phyloP scores from a whole-genome alignment of 2,888 invertebrate genomes.

The Sussaba pulchella region DNA sequence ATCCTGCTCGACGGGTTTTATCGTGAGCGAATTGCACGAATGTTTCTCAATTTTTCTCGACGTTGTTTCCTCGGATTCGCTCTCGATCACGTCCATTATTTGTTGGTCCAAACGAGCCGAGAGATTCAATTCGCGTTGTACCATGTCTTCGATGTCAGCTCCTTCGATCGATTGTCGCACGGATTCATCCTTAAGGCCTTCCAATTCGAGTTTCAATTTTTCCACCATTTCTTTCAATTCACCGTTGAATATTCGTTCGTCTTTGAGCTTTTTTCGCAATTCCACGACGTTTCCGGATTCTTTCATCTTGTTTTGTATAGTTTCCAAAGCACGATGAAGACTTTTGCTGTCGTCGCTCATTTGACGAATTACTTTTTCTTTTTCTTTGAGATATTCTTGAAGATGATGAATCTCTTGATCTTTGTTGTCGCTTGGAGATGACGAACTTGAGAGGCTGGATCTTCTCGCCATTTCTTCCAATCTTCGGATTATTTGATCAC shows the following conservation, averaged over 20 bases:
- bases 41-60: conserved; percentile 66
- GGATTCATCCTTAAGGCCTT: conserved; percentile 69
- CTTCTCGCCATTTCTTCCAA: conserved; percentile 80
- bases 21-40: conserved; percentile 69
- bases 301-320: conserved; percentile 85
- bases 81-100: conserved; percentile 86
- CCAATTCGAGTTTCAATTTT: conserved; percentile 79
- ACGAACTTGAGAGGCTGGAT: conserved; percentile 74
- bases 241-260: conserved; percentile 85
- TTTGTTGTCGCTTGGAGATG: conserved; percentile 76
- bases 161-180: conserved; percentile 72
- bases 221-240: conserved; percentile 80
- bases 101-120: conserved; percentile 87
- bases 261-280: conserved; percentile 86
- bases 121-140: conserved; percentile 87
- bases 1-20: conserved; percentile 70
- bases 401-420: conserved; percentile 86
- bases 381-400: conserved; percentile 87
- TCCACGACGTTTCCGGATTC: conserved; percentile 87
- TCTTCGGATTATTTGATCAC: conserved; percentile 78
- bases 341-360: conserved; percentile 87
- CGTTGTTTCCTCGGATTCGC: conserved; percentile 77
- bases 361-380: conserved; percentile 86
- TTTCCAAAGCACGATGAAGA: conserved; percentile 85
- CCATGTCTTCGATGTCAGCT: conserved; percentile 81